phyloP scores from a whole-genome alignment of 2,113 vertebrate species.

The Acrocephalus arundinaceus region DNA sequence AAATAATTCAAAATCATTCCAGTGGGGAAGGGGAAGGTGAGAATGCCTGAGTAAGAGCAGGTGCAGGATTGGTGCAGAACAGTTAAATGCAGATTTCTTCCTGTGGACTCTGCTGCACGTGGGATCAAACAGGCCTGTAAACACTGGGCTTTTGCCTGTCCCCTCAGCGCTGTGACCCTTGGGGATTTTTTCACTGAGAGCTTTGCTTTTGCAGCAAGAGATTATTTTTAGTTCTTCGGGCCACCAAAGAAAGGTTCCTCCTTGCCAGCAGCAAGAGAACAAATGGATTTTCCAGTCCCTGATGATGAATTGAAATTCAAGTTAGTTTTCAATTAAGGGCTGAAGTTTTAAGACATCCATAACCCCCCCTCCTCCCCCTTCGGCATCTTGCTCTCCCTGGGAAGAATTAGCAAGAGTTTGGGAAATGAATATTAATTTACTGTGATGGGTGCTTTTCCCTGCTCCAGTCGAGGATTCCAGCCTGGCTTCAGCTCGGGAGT shows the following conservation, averaged over 20 bases:
- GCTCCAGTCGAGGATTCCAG: background rate
- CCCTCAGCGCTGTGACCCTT: rapidly evolving
- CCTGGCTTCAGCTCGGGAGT: background rate
- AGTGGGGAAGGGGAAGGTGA: background rate
- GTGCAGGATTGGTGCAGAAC: rapidly evolving
- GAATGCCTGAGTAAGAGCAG: background rate
- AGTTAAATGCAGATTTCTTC: background rate
- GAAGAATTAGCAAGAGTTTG: conserved; percentile 31
- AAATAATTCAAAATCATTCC: background rate
- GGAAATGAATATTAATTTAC: conserved; percentile 6
- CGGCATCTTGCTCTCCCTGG: background rate
- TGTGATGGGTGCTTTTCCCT: background rate
- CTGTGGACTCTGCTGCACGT: background rate
- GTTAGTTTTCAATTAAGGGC: conserved; percentile 35
- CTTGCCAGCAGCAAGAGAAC: background rate
- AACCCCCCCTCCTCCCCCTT: background rate
- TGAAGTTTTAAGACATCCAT: background rate
- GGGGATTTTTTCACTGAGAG: background rate
- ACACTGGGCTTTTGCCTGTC: background rate
- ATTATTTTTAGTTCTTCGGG: background rate
- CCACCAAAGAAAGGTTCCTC: background rate
- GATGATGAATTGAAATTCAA: background rate
- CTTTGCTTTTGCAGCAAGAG: background rate
- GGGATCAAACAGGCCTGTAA: background rate
- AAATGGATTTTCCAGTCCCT: background rate